Percentiles rank a stretch among this genome's conserved stretches.
phyloP scores from a whole-genome alignment of 2,797 vertebrate species.

The Vireo griseus region DNA sequence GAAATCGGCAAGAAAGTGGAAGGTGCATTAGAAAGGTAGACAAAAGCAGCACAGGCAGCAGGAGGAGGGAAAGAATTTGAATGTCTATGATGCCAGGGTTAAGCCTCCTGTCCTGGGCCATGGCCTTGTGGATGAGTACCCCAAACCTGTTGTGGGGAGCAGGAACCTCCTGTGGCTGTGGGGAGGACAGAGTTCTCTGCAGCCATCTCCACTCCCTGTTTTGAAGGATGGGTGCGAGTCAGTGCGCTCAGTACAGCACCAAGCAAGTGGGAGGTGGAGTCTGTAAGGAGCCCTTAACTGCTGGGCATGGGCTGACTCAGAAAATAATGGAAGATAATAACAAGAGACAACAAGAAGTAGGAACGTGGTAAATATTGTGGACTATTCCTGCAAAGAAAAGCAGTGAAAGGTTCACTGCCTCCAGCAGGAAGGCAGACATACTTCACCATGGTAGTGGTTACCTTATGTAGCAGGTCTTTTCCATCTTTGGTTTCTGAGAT shows the following conservation, averaged over 20 bases:
- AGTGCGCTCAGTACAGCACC: neutral
- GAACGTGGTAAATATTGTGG: neutral
- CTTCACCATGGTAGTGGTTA: neutral
- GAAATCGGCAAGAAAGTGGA: neutral
- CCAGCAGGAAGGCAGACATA: neutral
- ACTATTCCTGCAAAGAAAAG: neutral
- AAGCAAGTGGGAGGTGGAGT: neutral
- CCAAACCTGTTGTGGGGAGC: neutral
- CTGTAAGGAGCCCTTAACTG: neutral
- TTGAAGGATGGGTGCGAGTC: neutral
- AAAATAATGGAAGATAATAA: neutral
- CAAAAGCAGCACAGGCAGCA: rapidly evolving
- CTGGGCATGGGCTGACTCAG: neutral
- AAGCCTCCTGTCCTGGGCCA: no score
- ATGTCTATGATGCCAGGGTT: neutral
- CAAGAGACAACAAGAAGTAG: neutral
- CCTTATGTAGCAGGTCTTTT: neutral
- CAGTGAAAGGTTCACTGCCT: neutral
- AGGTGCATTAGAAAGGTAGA: neutral
- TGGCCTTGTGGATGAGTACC: neutral
- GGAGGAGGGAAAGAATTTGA: neutral
- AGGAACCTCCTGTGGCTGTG: rapidly evolving
- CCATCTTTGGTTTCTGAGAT: neutral
- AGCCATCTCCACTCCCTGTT: rapidly evolving
- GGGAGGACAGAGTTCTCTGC: rapidly evolving